Percentiles rank a stretch among this genome's conserved stretches.
Evolutionary conservation across 2,797 vertebrate species (phyloP).

Genomic region (Momotus momota): DNA sequence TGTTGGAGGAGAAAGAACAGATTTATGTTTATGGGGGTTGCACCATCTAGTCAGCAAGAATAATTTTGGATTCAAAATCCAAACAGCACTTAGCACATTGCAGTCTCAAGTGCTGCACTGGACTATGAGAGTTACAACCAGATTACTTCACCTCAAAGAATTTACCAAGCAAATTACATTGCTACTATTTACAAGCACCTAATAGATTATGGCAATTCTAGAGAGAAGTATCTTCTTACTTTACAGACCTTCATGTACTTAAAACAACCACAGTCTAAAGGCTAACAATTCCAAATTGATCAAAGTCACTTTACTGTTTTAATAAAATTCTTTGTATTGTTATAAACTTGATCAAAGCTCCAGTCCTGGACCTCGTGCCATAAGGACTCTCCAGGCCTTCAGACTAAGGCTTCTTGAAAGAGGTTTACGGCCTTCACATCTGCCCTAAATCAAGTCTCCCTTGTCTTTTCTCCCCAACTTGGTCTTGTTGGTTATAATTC

Average conservation of each 20-base stretch:
- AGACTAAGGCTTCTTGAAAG: not conserved
- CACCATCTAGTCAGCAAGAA: not conserved
- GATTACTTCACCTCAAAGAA: not conserved
- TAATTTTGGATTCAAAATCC: not conserved
- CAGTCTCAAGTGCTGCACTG: not conserved
- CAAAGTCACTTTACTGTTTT: not conserved
- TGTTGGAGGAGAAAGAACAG: not conserved
- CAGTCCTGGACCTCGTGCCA: not conserved
- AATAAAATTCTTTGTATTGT: not conserved
- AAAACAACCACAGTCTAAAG: not conserved
- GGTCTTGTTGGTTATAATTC: not conserved
- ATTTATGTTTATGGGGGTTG: not conserved
- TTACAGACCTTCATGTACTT: not conserved
- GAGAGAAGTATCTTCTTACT: not conserved
- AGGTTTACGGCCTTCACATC: not conserved
- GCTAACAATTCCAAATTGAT: not conserved
- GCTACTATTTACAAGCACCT: not conserved
- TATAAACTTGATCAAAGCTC: not conserved
- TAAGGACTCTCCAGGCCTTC: accelerated
- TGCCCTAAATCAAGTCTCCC: not conserved
- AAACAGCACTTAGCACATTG: not conserved
- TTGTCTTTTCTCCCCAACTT: not conserved
- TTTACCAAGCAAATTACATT: not conserved
- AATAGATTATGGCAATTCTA: not conserved
- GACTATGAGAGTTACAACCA: not conserved